Conservation (phyloP, 1,140 invertebrate genomes). For the Pogonus chalceus region DNA sequence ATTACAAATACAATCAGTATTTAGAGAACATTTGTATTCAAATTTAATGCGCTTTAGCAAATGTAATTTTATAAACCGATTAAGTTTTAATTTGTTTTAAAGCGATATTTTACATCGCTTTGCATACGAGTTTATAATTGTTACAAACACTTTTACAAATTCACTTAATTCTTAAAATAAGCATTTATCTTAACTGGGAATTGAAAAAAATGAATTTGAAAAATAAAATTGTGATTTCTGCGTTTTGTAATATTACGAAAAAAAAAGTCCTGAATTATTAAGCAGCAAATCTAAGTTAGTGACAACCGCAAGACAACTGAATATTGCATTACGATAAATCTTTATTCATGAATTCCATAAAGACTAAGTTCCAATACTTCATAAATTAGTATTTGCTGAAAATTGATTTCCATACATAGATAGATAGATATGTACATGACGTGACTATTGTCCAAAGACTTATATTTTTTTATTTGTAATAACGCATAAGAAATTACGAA, state of each 20-base stretch:
- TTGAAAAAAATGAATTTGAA: background rate
- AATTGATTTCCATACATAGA: background rate
- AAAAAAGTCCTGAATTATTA: background rate
- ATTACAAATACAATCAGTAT: no score
- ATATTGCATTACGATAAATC: background rate
- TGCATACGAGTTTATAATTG: no score
- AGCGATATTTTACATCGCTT: no score
- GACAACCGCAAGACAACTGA: conserved; percentile 1
- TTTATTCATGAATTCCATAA: background rate
- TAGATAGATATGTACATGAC: background rate
- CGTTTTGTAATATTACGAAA: background rate
- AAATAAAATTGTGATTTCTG: background rate
- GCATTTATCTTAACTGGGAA: no score
- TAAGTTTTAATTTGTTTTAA: no score
- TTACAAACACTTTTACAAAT: background rate
- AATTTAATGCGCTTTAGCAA: no score
- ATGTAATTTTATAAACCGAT: no score
- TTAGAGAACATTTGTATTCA: no score
- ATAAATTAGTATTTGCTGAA: background rate
- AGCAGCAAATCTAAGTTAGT: background rate
- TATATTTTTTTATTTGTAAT: no score
- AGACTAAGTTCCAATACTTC: background rate
- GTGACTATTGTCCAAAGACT: background rate
- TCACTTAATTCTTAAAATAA: background rate
- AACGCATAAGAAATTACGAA: background rate